These are phyloP conservation scores for Trachymyrmex septentrionalis DNA, from an alignment of 1,140 invertebrate genomes.

Conservation along the genomic window DNA sequence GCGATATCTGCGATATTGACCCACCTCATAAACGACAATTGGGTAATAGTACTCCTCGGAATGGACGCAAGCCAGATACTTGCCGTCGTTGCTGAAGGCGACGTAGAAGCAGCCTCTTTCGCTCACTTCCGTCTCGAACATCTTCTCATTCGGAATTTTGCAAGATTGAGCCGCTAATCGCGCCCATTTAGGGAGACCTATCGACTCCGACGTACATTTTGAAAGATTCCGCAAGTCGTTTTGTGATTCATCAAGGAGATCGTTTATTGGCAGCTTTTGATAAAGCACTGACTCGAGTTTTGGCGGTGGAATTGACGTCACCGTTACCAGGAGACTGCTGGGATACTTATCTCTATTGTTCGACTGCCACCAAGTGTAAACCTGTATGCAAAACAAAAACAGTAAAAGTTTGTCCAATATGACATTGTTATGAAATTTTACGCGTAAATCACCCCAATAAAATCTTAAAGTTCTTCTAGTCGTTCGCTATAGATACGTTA, in stretches of 20 bases:
- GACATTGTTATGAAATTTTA: neutral
- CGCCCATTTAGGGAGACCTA: constrained; percentile 85
- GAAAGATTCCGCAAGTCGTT: constrained; percentile 63
- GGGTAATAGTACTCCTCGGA: constrained; percentile 85
- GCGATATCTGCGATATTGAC: constrained; percentile 27
- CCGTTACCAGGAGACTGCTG: constrained; percentile 81
- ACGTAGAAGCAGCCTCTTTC: constrained; percentile 86
- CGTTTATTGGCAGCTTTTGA: constrained; percentile 78
- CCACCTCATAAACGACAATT: constrained; percentile 85
- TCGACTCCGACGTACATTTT: constrained; percentile 64
- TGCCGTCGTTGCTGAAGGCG: constrained; percentile 86
- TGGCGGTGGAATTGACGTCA: constrained; percentile 79
- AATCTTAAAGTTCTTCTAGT: neutral
- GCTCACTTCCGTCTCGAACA: constrained; percentile 82
- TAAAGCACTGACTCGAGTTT: constrained; percentile 82
- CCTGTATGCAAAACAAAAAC: constrained; percentile 65
- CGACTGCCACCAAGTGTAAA: constrained; percentile 84
- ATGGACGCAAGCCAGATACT: constrained; percentile 87
- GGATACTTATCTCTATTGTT: constrained; percentile 80
- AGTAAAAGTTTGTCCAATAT: neutral
- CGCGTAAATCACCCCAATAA: neutral
- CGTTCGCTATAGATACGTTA: neutral
- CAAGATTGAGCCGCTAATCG: constrained; percentile 88
- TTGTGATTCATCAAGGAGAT: constrained; percentile 66
- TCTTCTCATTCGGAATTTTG: constrained; percentile 88